phyloP scores from a whole-genome alignment of 2,888 invertebrate species.

The Coelogynopora nodosa region DNA sequence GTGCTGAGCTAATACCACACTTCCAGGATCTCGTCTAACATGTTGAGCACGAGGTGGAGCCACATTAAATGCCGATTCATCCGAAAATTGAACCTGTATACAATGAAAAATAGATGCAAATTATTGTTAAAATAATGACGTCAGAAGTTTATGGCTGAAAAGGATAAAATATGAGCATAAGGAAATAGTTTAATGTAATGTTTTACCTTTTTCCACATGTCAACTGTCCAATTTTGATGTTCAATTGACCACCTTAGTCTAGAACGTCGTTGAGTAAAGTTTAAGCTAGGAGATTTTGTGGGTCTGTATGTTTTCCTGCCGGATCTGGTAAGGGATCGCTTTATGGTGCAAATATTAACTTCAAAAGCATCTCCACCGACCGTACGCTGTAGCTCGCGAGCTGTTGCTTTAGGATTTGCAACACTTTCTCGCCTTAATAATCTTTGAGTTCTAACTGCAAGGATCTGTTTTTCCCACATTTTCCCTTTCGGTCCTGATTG shows the following conservation, averaged over 20 bases:
- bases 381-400: not conserved
- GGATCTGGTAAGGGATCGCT: not conserved
- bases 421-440: no score
- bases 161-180: not conserved
- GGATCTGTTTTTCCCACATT: not conserved
- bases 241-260: not conserved
- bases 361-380: not conserved
- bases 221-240: not conserved
- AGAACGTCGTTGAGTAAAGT: not conserved
- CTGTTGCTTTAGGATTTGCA: not conserved
- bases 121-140: no score
- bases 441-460: not conserved
- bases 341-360: not conserved
- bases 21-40: not conserved
- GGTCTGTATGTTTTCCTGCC: not conserved
- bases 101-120: not conserved
- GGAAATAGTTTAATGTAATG: not conserved
- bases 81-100: not conserved
- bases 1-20: not conserved
- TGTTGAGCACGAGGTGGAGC: not conserved
- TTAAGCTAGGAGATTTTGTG: not conserved
- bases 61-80: not conserved
- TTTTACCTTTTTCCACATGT: not conserved
- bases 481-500: not conserved
- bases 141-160: not conserved